These are phyloP conservation scores for Furcifer pardalis DNA, from an alignment of 2,797 vertebrate species.

Conservation along the genomic window DNA sequence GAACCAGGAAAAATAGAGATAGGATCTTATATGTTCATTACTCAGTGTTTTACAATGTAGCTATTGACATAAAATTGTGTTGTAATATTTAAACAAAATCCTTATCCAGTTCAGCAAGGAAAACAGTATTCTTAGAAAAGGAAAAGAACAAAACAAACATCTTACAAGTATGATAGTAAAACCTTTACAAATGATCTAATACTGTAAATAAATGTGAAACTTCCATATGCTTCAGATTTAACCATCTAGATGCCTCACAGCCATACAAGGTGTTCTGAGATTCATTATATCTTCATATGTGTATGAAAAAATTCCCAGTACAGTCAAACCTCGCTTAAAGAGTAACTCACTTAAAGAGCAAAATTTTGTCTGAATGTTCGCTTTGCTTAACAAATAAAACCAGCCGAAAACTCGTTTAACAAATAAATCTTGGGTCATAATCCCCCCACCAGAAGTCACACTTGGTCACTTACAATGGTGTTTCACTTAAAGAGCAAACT, in stretches of 20 bases:
- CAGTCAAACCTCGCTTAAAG: too few relatives aligned
- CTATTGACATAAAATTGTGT: constrained; percentile 30
- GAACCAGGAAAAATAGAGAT: constrained; percentile 29
- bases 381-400: too few relatives aligned
- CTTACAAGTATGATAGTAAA: constrained; percentile 2
- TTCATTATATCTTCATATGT: background rate
- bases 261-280: background rate
- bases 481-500: too few relatives aligned
- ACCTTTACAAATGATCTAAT: constrained; percentile 8
- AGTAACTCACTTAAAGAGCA: too few relatives aligned
- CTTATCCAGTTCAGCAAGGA: constrained; percentile 21
- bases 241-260: background rate
- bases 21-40: constrained; percentile 31
- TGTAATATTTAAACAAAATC: constrained; percentile 27
- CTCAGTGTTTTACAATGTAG: constrained; percentile 30
- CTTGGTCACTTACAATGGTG: too few relatives aligned
- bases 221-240: constrained; percentile 4
- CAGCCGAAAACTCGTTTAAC: too few relatives aligned
- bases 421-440: too few relatives aligned
- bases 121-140: constrained; percentile 29
- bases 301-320: background rate
- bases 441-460: too few relatives aligned
- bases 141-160: constrained; percentile 27
- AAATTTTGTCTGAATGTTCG: too few relatives aligned
- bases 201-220: constrained; percentile 21